Evolutionary conservation across 2,888 invertebrate species (phyloP), one percentile per base, ranked within the genome.

Genomic region (Drosophila mettleri): DNA sequence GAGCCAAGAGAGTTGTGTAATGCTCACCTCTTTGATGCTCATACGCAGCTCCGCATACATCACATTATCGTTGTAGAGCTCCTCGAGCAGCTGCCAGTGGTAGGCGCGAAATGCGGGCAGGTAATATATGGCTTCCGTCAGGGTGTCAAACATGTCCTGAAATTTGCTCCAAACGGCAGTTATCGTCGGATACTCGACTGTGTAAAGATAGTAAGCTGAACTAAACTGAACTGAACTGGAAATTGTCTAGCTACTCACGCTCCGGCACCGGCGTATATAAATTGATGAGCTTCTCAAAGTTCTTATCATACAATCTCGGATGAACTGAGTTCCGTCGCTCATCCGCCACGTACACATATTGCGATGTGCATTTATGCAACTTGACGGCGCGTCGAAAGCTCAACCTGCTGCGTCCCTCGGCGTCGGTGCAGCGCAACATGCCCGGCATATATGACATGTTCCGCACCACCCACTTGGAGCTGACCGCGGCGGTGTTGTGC

Each of bases 11-110:
- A 9, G 0, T 12, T 5, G 1, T 7, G 3, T 8, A 6, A n/a
- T 10, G 3, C 72, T 48, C 10, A 91, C 92, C 74, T 73, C 74
- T 16, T 75, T 73, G 7, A 90, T 74, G 22, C 84, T 74, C 9
- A 88, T 68, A 45, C 95, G 92, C 7, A 95, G 72, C 87, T 95
- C 95, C 0, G 94, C 88, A 72, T 95, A 95, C 89, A 94, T 92
- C 0, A 95, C 92, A 72, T 95, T 95, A 80, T 95, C 95, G 0
- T 93, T 92, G 69, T 93, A 93, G 34, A 94, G 87, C 80, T 95
- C 94, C 52, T 93, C 88, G 4, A 95, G 91, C 38, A 93, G 90
- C 68, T 93, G 93, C 80, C 93, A 93, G 66, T 94, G 93, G 78
- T 94, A 94, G 14, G 93, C 93, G 58, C 93, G 93, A 82, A 93